Percentiles rank a stretch among this genome's conserved stretches.
Evolutionary conservation across 1,140 invertebrate genomes (phyloP).

Genomic region (Penaeus indicus): DNA sequence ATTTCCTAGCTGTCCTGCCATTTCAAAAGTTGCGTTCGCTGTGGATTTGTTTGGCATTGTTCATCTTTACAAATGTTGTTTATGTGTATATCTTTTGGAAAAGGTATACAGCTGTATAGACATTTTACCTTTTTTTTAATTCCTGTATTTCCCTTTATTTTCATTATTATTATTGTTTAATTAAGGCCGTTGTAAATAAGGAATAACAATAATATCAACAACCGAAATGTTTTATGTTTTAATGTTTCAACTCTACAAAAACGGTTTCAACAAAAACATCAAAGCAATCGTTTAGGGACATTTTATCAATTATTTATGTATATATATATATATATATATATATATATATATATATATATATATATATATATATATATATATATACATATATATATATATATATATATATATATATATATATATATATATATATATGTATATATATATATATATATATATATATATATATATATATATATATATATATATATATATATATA

Average conservation of each 20-base stretch:
- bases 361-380: neutral
- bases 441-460: slow-evolving; percentile 3
- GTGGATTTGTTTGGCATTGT: too few relatives aligned
- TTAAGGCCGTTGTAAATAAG: too few relatives aligned
- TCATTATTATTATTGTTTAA: too few relatives aligned
- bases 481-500: slow-evolving; percentile 7
- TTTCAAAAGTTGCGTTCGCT: too few relatives aligned
- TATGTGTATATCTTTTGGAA: too few relatives aligned
- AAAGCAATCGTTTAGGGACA: neutral
- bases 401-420: slow-evolving; percentile 26
- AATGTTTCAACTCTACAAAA: neutral
- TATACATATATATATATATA: neutral
- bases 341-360: slow-evolving; percentile 26
- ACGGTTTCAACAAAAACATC: neutral
- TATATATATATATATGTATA: neutral
- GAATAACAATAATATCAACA: neutral
- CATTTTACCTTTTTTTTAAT: too few relatives aligned
- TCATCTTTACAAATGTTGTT: too few relatives aligned
- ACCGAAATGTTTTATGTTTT: neutral
- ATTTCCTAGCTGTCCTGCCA: too few relatives aligned
- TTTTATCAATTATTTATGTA: too few relatives aligned
- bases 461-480: slow-evolving; percentile 27
- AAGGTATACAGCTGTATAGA: too few relatives aligned
- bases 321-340: slow-evolving; percentile 27
- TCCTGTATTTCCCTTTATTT: too few relatives aligned